Percentiles rank a stretch among this genome's conserved stretches.
Evolutionary conservation across 2,888 invertebrate genomes (phyloP).

Genomic region (Vannuccia rotundouncinata): DNA sequence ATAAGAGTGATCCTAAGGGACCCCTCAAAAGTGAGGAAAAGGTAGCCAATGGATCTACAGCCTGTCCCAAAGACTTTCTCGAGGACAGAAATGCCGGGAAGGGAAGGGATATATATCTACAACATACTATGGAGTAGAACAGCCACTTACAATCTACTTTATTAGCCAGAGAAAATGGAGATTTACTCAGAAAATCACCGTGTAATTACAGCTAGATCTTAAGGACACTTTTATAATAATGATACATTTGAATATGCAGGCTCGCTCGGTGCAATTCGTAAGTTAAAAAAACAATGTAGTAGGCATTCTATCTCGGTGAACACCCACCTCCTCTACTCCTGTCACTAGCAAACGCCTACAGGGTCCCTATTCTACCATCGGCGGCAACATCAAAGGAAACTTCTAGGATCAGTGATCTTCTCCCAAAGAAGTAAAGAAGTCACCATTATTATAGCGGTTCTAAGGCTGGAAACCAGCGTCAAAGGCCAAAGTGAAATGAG

Average conservation of each 20-base stretch:
- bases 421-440: background rate
- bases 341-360: background rate
- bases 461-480: too few species aligned
- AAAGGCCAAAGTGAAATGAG: background rate
- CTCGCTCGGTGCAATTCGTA: too few species aligned
- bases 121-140: too few species aligned
- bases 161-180: too few species aligned
- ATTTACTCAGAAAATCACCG: too few species aligned
- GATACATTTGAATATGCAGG: too few species aligned
- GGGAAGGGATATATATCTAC: background rate
- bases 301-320: background rate
- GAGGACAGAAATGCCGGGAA: background rate
- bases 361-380: too few species aligned
- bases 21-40: background rate
- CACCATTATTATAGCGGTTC: too few species aligned
- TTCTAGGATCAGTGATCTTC: background rate
- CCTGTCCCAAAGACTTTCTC: background rate
- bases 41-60: background rate
- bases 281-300: background rate
- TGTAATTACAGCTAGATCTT: too few species aligned
- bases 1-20: background rate
- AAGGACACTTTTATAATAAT: too few species aligned
- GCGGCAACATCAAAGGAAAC: slow-evolving; percentile 10
- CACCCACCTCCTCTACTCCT: background rate
- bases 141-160: too few species aligned